Evolutionary conservation across 2,888 invertebrate genomes (phyloP), one percentile per base, ranked within the genome.

Genomic region (Clitarchus hookeri): DNA sequence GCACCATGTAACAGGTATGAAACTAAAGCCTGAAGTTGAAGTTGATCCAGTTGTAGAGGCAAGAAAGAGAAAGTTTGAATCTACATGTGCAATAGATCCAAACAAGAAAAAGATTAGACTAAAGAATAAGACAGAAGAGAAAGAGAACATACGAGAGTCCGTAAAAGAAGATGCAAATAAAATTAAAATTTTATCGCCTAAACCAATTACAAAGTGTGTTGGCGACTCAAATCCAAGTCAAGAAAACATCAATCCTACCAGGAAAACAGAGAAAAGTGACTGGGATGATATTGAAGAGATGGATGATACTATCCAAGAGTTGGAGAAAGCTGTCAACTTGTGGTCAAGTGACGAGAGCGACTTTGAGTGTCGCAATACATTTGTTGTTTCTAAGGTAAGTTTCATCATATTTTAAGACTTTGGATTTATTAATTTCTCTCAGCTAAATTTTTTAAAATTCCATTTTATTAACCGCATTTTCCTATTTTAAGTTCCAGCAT

Each of bases 21-120:
- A 65, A 65, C 23, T n/a, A 19, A 65, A n/a, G n/a, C 65, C 65
- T 19, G 48, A 48, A 48, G 65, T 65, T n/a, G 65, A 65, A 19
- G 65, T 65, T n/a, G 92, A 93, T 90, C 92, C 93, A 0, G 89
- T 93, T 53, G 89, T 93, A 84, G 93, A 93, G 88, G 93, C 93
- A 0, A 90, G 94, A 27, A 91, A 91, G 87, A 91, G 90, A 79
- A 94, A 94, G 89, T 93, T 94, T 89, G 93, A 94, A 89, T 90
- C 91, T 9, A 92, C 91, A 44, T 89, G 89, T 80, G 92, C 92
- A 87, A 91, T 93, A 53, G 92, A 92, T 88, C 91, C 91, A 25
- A 90, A 91, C 77, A 92, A 91, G 88, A 93, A 92, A 1, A 92
- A 93, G 87, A 93, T 93, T 84, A 91, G 93, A 79, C 91, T 93